phyloP scores from a whole-genome alignment of 1,140 invertebrate species.

The Drosophila mojavensis region DNA sequence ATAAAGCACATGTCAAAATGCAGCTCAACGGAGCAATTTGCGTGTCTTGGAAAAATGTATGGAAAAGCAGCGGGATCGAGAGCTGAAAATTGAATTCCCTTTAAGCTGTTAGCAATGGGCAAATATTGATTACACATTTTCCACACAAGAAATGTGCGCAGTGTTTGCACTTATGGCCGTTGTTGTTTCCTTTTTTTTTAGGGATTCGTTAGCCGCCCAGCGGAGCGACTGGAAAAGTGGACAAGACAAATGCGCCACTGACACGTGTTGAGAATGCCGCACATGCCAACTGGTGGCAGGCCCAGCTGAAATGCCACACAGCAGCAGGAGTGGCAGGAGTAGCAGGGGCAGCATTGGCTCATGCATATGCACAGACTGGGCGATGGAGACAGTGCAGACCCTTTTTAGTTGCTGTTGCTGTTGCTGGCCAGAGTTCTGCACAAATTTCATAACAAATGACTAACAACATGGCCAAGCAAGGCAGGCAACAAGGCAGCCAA shows the following conservation, averaged over 20 bases:
- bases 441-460: slow-evolving; percentile 78
- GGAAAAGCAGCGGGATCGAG: slow-evolving; percentile 3
- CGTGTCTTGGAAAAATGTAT: not conserved
- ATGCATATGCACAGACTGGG: slow-evolving; percentile 67
- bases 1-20: not conserved
- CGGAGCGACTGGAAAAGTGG: not conserved
- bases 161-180: not conserved
- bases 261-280: slow-evolving; percentile 78
- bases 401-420: slow-evolving; percentile 48
- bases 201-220: slow-evolving; percentile 15
- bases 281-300: slow-evolving; percentile 56
- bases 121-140: slow-evolving; percentile 25
- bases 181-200: not conserved
- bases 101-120: slow-evolving; percentile 9
- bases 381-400: slow-evolving; percentile 39
- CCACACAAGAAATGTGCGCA: slow-evolving; percentile 12
- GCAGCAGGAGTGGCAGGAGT: slow-evolving; percentile 35
- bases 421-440: slow-evolving; percentile 12
- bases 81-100: slow-evolving; percentile 21
- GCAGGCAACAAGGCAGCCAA: slow-evolving; percentile 54
- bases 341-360: slow-evolving; percentile 21
- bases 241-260: slow-evolving; percentile 61
- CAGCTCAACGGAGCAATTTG: not conserved
- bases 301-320: slow-evolving; percentile 74
- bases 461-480: slow-evolving; percentile 73